These are phyloP conservation scores for Polydrusus tereticollis DNA, from an alignment of 2,888 invertebrate species.

Conservation along the genomic window DNA sequence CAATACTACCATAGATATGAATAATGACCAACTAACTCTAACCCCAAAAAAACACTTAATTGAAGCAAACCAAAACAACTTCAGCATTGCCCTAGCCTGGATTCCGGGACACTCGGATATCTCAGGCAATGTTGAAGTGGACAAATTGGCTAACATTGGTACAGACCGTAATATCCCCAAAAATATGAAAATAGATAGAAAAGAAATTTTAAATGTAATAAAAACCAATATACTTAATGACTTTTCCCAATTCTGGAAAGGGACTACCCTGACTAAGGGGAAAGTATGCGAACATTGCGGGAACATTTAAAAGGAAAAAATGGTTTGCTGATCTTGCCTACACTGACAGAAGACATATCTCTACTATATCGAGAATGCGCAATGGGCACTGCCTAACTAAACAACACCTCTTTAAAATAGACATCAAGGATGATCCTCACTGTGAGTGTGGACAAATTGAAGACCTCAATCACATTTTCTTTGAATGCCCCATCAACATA, in stretches of 20 bases:
- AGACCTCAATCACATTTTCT: too few relatives aligned
- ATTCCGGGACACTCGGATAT: constrained; percentile 24
- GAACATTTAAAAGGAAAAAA: too few relatives aligned
- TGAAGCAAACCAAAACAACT: neutral
- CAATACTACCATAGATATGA: neutral
- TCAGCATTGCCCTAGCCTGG: neutral
- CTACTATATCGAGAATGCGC: too few relatives aligned
- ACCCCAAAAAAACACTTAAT: too few relatives aligned
- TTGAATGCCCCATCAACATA: too few relatives aligned
- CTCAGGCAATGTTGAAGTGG: constrained; percentile 12
- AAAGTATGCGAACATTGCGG: neutral
- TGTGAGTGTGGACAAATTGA: too few relatives aligned
- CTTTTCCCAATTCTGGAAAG: neutral
- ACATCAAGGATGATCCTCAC: too few relatives aligned
- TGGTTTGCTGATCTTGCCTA: too few relatives aligned
- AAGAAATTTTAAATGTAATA: neutral
- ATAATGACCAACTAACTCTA: neutral
- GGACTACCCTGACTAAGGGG: neutral
- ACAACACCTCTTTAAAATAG: too few relatives aligned
- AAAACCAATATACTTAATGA: neutral
- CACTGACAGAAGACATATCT: neutral
- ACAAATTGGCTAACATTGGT: constrained; percentile 16
- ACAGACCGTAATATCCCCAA: constrained; percentile 12
- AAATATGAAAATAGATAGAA: neutral
- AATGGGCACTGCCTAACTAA: too few relatives aligned